These are phyloP conservation scores for Phocides pigmalion DNA, from an alignment of 1,140 invertebrate species.

Conservation along the genomic window DNA sequence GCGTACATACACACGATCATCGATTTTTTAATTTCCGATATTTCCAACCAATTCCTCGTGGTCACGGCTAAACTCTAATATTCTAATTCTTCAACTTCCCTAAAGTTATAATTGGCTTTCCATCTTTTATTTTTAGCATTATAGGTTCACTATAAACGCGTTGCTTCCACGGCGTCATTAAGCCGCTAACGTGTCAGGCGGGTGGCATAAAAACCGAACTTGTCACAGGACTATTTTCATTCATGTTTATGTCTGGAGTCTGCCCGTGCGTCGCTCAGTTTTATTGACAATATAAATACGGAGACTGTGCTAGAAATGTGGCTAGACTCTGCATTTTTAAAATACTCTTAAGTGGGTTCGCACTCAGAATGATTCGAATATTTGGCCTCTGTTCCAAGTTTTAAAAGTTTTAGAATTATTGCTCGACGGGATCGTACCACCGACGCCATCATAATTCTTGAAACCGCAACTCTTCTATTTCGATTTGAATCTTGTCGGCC, in stretches of 20 bases:
- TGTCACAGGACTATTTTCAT: constrained; percentile 60
- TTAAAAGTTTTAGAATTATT: no score
- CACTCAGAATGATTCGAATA: not conserved
- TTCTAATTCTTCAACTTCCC: not conserved
- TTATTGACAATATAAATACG: constrained; percentile 74
- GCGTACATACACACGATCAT: no score
- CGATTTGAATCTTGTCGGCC: no score
- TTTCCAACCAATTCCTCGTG: no score
- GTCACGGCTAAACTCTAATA: no score
- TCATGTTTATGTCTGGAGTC: constrained; percentile 68
- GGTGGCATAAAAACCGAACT: constrained; percentile 46
- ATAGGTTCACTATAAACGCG: constrained; percentile 16
- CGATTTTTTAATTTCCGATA: no score
- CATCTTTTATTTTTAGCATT: constrained; percentile 14
- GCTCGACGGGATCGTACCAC: no score
- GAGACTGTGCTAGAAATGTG: constrained; percentile 47
- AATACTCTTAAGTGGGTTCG: constrained; percentile 4
- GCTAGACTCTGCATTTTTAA: constrained; percentile 46
- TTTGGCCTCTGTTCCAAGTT: not conserved
- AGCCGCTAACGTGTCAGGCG: constrained; percentile 27
- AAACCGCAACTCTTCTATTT: no score
- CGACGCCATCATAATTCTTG: no score
- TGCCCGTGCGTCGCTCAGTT: constrained; percentile 63
- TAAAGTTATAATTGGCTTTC: constrained; percentile 5
- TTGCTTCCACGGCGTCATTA: constrained; percentile 17